A percentile compares a stretch with the other conserved stretches of the same genome.
These are phyloP conservation scores for Idaea aversata DNA, from an alignment of 2,888 invertebrate genomes.

Conservation along the genomic window DNA sequence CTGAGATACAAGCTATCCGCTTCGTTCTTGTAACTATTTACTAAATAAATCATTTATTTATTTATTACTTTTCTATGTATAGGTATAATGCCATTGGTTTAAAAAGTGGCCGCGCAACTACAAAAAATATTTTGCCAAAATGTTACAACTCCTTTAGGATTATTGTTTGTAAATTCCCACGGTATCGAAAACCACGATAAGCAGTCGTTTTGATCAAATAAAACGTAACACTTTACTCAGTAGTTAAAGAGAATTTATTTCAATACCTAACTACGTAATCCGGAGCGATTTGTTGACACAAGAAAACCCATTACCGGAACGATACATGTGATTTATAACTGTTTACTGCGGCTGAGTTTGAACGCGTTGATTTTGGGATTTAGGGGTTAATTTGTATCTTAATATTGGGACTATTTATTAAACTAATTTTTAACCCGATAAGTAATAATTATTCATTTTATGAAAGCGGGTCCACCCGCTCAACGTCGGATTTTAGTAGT, in stretches of 20 bases:
- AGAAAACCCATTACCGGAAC: background rate
- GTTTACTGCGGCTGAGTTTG: background rate
- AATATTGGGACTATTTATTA: background rate
- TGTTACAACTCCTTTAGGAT: background rate
- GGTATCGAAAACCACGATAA: background rate
- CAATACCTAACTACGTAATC: background rate
- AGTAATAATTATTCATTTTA: no score
- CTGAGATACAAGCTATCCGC: no score
- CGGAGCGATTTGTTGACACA: background rate
- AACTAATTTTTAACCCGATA: no score
- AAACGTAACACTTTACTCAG: background rate
- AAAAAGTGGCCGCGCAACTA: no score
- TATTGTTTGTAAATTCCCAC: background rate
- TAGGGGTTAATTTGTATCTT: background rate
- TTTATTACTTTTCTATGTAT: no score
- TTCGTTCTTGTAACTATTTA: no score
- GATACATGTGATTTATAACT: background rate
- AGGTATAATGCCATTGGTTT: no score
- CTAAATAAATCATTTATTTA: no score
- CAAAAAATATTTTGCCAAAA: no score
- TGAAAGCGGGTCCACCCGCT: no score
- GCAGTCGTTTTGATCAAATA: background rate
- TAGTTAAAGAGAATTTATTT: background rate
- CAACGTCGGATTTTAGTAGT: no score
- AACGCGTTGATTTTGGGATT: background rate